Percentiles rank a stretch among this genome's conserved stretches.
Evolutionary conservation across 2,888 invertebrate species (phyloP).

Genomic region (Phasia obesa): DNA sequence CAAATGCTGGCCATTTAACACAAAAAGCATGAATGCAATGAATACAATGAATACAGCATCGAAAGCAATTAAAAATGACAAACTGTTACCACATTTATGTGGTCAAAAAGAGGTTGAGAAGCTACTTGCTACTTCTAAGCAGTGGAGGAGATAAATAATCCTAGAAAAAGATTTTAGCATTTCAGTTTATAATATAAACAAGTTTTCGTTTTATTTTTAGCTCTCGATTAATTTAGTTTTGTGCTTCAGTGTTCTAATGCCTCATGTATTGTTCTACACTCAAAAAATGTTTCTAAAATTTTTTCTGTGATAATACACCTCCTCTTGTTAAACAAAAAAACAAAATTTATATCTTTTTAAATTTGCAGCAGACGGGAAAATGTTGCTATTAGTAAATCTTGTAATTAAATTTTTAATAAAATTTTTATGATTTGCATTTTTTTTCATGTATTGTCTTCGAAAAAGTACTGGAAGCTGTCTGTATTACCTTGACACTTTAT

Average conservation of each 20-base stretch:
- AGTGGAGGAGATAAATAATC: background rate
- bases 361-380: too few species aligned
- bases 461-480: too few species aligned
- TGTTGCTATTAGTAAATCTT: too few species aligned
- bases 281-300: too few species aligned
- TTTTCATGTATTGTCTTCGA: too few species aligned
- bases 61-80: conserved; percentile 72
- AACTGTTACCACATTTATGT: conserved; percentile 72
- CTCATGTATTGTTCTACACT: too few species aligned
- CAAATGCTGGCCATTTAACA: conserved; percentile 68
- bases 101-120: conserved; percentile 22
- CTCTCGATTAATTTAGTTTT: background rate
- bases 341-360: too few species aligned
- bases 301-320: too few species aligned
- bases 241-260: background rate
- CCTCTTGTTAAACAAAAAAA: too few species aligned
- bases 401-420: too few species aligned
- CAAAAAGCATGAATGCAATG: conserved; percentile 56
- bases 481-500: background rate
- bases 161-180: background rate
- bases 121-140: background rate
- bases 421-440: too few species aligned
- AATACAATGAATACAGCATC: conserved; percentile 62
- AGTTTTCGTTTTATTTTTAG: too few species aligned
- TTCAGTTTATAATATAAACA: background rate